Conservation (phyloP, 35 echinoderm and acorn worm genomes). For the Ophioderma brevispina region DNA sequence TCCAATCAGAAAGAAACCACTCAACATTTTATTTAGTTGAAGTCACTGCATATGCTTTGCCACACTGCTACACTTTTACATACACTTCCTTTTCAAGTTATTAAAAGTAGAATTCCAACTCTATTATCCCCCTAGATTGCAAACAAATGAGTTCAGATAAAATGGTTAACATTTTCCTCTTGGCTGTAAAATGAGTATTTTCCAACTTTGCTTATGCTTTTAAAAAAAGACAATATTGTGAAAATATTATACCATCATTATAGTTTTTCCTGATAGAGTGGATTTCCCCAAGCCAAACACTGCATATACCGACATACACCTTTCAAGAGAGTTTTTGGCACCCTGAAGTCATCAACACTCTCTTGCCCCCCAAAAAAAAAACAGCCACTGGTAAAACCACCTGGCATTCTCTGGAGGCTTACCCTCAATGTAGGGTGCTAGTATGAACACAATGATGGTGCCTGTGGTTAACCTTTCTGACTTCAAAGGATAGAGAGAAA, state of each 20-base stretch:
- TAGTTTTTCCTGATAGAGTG: constrained; percentile 89
- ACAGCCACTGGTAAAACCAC: constrained; percentile 97
- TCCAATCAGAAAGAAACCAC: too few relatives aligned
- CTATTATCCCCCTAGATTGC: neutral
- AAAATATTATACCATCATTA: constrained; percentile 60
- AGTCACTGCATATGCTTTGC: too few relatives aligned
- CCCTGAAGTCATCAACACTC: constrained; percentile 85
- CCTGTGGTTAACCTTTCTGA: too few relatives aligned
- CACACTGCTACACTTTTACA: too few relatives aligned
- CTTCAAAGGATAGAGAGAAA: too few relatives aligned
- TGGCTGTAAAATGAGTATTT: too few relatives aligned
- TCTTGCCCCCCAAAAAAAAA: too few relatives aligned
- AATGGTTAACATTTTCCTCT: neutral
- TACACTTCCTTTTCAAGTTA: neutral
- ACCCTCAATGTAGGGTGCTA: constrained; percentile 87
- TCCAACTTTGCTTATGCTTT: neutral
- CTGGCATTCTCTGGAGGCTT: constrained; percentile 73
- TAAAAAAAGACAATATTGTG: neutral
- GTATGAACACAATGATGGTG: constrained; percentile 53
- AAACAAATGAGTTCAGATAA: neutral
- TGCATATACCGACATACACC: constrained; percentile 71
- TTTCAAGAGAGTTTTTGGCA: constrained; percentile 79
- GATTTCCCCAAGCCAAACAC: constrained; percentile 99
- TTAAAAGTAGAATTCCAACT: neutral
- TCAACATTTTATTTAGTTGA: too few relatives aligned